Base-by-base conservation (phyloP, 2,113 vertebrate species). In the Megalops atlanticus region DNA sequence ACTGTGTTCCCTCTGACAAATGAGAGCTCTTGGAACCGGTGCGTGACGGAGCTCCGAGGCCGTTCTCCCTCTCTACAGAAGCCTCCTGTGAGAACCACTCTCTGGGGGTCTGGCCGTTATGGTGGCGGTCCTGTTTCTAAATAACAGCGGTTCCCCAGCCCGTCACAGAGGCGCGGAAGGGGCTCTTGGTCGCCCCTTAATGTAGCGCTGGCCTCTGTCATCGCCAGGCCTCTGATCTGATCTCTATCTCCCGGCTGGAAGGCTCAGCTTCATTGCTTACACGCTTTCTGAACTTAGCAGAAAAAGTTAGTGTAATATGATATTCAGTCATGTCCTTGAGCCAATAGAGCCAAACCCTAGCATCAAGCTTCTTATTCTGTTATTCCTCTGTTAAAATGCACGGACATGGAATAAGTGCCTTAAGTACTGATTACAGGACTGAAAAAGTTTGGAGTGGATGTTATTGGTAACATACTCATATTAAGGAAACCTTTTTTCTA, bases 201-300 rank as follows among this genome's bases (percentile, higher is more conserved):
- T 80, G 81, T 85, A 78, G 36, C 83, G 80, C 69, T 81, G 54
- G 39, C 41, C 47, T 86, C 88, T 88, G 88, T 88, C 89, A 89
- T 77, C 81, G 82, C 1, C 24, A 38, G 76, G 78, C 58, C 21
- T 58, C 52, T 80, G 47, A 82, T 74, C 82, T 81, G 90, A 92
- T 92, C 68, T 36, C 68, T 89, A 90, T 92, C 91, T 49, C 21
- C 11, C 27, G n/a, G 43, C 87, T 82, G 81, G 58, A 83, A 83
- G 81, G 81, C 45, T 80, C 68, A 85, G 78, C 82, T 80, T 81
- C 77, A 85, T 89, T 89, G 87, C 89, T 91, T 86, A 86, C 80
- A n/a, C 64, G 78, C 86, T 87, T 85, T 80, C 79, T 78, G 82
- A 82, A 79, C 80, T 86, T 88, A 86, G 80, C 71, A 80, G 82